These are phyloP conservation scores for Kryptopterus vitreolus DNA, from an alignment of 2,797 vertebrate genomes.

Conservation along the genomic window DNA sequence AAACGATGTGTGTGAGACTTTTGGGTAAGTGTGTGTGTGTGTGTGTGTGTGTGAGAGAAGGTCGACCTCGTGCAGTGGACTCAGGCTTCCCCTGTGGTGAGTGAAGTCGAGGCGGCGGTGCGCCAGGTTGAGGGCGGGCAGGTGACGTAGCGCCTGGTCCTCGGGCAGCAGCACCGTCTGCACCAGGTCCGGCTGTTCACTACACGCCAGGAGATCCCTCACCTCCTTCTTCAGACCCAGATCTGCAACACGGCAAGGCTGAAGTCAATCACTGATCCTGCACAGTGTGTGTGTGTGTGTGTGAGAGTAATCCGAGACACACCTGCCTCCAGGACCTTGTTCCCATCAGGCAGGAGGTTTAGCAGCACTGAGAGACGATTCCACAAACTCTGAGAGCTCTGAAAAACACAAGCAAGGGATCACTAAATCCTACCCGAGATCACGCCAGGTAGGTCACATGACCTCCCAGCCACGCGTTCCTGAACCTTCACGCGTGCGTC, in stretches of 20 bases:
- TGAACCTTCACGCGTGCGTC: no score
- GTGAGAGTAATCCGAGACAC: slow-evolving; percentile 53
- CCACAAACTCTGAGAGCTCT: slow-evolving; percentile 98
- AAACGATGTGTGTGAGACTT: no score
- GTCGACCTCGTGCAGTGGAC: slow-evolving; percentile 84
- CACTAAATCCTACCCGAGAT: neutral
- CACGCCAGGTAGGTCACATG: no score
- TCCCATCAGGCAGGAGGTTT: slow-evolving; percentile 89
- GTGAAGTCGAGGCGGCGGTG: slow-evolving; percentile 86
- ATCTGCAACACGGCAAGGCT: slow-evolving; percentile 58
- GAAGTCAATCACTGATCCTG: neutral
- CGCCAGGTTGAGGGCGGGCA: slow-evolving; percentile 83
- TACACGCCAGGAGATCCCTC: slow-evolving; percentile 74
- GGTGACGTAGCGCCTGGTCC: slow-evolving; percentile 86
- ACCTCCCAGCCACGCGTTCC: no score
- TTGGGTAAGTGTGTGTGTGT: neutral
- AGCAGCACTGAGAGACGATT: slow-evolving; percentile 94
- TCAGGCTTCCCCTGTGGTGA: slow-evolving; percentile 75
- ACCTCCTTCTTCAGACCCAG: slow-evolving; percentile 79
- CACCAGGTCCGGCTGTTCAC: slow-evolving; percentile 81
- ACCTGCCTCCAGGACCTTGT: slow-evolving; percentile 90
- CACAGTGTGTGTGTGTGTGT: no score
- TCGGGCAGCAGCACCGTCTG: slow-evolving; percentile 87
- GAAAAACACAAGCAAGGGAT: slow-evolving; percentile 5
- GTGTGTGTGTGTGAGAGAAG: neutral